phyloP scores from a whole-genome alignment of 2,113 vertebrate species.

The Rousettus leschenaultii region DNA sequence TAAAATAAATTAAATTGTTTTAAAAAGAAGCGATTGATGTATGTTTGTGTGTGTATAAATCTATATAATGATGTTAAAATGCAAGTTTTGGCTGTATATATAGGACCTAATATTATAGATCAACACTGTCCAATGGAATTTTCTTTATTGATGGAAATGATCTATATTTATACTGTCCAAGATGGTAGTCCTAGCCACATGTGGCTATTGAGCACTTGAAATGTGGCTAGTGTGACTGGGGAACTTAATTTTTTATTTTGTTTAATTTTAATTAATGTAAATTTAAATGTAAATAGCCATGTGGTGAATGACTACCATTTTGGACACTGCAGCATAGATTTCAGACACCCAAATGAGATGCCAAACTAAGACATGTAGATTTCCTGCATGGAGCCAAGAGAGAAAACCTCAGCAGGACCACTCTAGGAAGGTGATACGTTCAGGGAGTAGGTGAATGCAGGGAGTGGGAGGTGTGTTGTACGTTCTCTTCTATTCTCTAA shows the following conservation, averaged over 20 bases:
- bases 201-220: background rate
- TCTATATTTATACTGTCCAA: background rate
- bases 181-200: background rate
- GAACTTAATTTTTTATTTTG: background rate
- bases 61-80: background rate
- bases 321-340: background rate
- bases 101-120: background rate
- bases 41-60: background rate
- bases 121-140: background rate
- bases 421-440: accelerated
- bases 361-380: background rate
- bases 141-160: background rate
- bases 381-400: background rate
- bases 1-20: slow-evolving; percentile 34
- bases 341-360: background rate
- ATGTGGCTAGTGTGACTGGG: background rate
- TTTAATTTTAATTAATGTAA: background rate
- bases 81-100: background rate
- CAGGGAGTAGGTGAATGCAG: background rate
- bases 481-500: background rate
- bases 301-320: background rate
- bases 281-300: background rate
- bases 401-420: background rate
- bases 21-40: slow-evolving; percentile 32
- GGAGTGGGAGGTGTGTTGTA: background rate